These are phyloP conservation scores for Panurus biarmicus DNA, from an alignment of 2,113 vertebrate genomes.

Conservation along the genomic window DNA sequence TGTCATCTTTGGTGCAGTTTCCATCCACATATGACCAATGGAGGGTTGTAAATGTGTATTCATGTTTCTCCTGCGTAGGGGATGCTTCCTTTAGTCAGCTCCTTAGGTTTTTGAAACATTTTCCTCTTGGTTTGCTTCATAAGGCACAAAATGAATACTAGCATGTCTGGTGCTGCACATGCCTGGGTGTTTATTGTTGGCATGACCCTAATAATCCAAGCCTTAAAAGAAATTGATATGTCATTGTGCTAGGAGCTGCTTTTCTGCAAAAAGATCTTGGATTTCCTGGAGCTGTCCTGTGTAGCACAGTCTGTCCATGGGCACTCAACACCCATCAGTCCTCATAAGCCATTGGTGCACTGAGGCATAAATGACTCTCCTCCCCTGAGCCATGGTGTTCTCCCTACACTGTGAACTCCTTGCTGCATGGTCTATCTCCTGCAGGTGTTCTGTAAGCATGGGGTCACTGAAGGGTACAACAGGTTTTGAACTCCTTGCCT, in stretches of 20 bases:
- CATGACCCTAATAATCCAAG: not conserved
- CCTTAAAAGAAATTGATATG: rapidly evolving
- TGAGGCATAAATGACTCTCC: not conserved
- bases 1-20: not conserved
- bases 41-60: not conserved
- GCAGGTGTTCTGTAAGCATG: not conserved
- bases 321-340: not conserved
- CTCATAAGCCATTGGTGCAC: not conserved
- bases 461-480: not conserved
- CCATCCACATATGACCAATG: rapidly evolving
- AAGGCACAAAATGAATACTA: not conserved
- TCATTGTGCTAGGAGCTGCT: not conserved
- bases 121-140: not conserved
- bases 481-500: not conserved
- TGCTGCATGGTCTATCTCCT: rapidly evolving
- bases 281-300: not conserved
- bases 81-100: not conserved
- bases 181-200: not conserved
- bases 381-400: not conserved
- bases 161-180: not conserved
- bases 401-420: rapidly evolving
- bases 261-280: not conserved
- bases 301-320: not conserved
- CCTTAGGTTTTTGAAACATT: not conserved
- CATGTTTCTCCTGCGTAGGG: not conserved